A percentile compares a stretch with the other conserved stretches of the same genome.
Conservation (phyloP, 37 sponge, comb jelly and placozoan genomes). For the Spongia lamella region DNA sequence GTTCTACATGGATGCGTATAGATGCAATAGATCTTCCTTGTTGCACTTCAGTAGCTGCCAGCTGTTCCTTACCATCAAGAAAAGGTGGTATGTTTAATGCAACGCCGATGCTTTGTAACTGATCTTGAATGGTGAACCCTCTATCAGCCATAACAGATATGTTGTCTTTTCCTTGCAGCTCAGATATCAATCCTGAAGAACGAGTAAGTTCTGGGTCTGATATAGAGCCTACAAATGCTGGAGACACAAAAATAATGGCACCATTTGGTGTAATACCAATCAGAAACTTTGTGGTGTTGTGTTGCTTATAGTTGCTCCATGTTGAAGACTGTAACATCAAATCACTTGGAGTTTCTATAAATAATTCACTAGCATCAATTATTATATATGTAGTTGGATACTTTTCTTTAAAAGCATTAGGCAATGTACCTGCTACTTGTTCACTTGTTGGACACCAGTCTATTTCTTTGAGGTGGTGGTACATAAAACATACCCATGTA, state of each 20-base stretch:
- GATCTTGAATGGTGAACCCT: conserved; percentile 49
- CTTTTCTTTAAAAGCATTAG: conserved; percentile 17
- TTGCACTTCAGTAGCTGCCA: conserved; percentile 16
- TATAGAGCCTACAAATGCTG: conserved; percentile 24
- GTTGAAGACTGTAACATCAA: conserved; percentile 3
- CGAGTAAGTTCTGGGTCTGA: conserved; percentile 37
- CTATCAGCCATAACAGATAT: conserved; percentile 39
- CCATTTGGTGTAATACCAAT: conserved; percentile 46
- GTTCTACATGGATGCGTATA: conserved; percentile 51
- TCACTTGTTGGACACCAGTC: conserved; percentile 28
- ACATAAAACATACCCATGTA: conserved; percentile 41
- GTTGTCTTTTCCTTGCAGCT: conserved; percentile 17
- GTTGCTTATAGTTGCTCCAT: conserved; percentile 40
- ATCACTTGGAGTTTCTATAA: conserved; percentile 33
- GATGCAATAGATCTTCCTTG: conserved; percentile 28
- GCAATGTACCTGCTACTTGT: conserved; percentile 39
- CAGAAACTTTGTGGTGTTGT: conserved; percentile 26
- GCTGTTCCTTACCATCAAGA: conserved; percentile 4
- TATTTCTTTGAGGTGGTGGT: conserved; percentile 33
- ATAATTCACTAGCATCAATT: conserved; percentile 40
- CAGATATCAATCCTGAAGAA: conserved; percentile 4
- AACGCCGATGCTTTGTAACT: conserved; percentile 12
- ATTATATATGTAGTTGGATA: conserved; percentile 38
- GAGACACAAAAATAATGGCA: conserved; percentile 23
- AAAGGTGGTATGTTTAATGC: conserved; percentile 55